Base-by-base conservation (phyloP, 2,113 vertebrate genomes). In the Neotoma lepida region DNA sequence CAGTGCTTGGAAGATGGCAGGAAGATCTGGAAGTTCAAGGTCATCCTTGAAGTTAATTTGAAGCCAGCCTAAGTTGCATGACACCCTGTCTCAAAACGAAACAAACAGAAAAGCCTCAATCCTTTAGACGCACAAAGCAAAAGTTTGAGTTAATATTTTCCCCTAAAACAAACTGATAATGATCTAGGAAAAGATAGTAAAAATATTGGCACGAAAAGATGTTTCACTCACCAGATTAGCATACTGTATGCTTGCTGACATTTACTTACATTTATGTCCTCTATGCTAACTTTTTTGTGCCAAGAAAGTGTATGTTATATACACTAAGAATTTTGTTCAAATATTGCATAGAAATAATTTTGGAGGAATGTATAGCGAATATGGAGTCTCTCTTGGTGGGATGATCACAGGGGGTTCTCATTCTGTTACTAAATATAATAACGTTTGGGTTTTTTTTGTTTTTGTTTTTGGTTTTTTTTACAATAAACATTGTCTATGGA, bases 81-180 rank as follows among this genome's bases (percentile, higher is more conserved):
- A 66, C 30, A 86, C 82, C 28, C 44, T 15, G 61, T 20, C 63
- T 68, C 84, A 66, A 86, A 86, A 63, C 1, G 26, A 85, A 85
- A 64, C 35, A n/a, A 70, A 46, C 28, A 64, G 64, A 33, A 85
- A n/a, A 82, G n/a, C 28, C 28, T 39, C 28, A 26, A 61, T 28
- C 51, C 30, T 77, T 77, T 85, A 58, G 73, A 94, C 54, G 68
- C 51, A 28, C 71, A 82, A 86, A 92, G 86, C 84, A 51, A n/a
- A 70, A 54, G 26, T 46, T 86, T 86, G 41, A 96, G 63, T 46
- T 92, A 90, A 14, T 84, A 63, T 87, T 93, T 61, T 85, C 85
- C 30, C 39, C 66, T 64, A 71, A 86, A 90, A 77, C 74, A 91
- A 61, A 78, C 46, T 44, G 64, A 88, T 91, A 76, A 61, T 80